Conservation (phyloP, 2,888 invertebrate genomes). For the Tromatobia lineatoria region DNA sequence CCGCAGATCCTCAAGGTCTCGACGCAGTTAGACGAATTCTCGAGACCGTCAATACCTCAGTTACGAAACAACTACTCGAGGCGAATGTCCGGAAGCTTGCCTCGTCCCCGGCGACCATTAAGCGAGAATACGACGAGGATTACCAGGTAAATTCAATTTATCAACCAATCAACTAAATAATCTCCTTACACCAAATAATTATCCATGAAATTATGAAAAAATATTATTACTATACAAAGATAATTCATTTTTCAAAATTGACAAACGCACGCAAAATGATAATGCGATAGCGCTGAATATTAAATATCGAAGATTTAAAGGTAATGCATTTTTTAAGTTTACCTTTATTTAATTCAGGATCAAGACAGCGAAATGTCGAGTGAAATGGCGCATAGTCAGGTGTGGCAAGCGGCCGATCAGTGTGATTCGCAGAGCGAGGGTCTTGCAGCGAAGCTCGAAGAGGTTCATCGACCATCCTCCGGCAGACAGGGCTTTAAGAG, state of each 20-base stretch:
- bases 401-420: conserved; percentile 81
- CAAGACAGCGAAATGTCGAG: conserved; percentile 88
- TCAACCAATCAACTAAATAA: no score
- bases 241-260: no score
- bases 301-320: neutral
- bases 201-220: no score
- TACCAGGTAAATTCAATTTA: conserved; percentile 76
- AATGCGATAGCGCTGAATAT: no score
- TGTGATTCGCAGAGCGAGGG: conserved; percentile 89
- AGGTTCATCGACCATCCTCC: conserved; percentile 85
- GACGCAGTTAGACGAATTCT: conserved; percentile 90
- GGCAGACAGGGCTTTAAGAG: conserved; percentile 73
- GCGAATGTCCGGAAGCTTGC: conserved; percentile 90
- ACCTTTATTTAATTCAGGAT: conserved; percentile 86
- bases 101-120: conserved; percentile 86
- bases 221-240: no score
- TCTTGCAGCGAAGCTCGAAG: conserved; percentile 92
- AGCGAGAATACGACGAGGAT: conserved; percentile 82
- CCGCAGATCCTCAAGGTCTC: conserved; percentile 86
- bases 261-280: no score
- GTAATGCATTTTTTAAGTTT: conserved; percentile 2
- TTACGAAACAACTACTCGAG: conserved; percentile 91
- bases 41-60: conserved; percentile 91
- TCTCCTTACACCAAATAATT: no score
- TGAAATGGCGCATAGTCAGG: conserved; percentile 81